These are phyloP conservation scores for Rhinolophus ferrumequinum DNA, from an alignment of 2,113 vertebrate species.

Conservation along the genomic window DNA sequence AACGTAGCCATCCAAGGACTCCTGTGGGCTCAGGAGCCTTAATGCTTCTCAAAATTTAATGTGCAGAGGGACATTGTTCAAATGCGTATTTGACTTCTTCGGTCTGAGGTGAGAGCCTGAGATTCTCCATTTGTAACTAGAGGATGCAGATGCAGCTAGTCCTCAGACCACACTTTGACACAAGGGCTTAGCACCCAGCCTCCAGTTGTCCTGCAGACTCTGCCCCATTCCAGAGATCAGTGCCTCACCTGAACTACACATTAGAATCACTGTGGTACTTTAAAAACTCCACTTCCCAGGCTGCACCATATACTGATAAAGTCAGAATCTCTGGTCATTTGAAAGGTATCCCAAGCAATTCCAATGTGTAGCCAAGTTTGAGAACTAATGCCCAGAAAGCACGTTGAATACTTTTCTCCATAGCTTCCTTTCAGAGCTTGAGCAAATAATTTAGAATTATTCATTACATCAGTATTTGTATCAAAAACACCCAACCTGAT, in stretches of 20 bases:
- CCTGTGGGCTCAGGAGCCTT: neutral
- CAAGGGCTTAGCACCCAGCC: neutral
- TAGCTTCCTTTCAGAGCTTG: neutral
- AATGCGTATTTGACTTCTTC: neutral
- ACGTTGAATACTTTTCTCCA: neutral
- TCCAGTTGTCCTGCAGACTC: neutral
- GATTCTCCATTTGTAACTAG: neutral
- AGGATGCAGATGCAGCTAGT: neutral
- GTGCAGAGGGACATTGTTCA: neutral
- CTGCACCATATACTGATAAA: neutral
- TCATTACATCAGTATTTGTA: neutral
- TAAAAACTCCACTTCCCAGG: neutral
- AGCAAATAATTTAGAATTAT: neutral
- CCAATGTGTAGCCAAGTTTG: neutral
- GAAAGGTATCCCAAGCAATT: neutral
- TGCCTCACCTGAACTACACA: neutral
- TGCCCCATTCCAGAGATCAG: neutral
- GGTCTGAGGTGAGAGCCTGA: neutral
- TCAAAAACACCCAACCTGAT: neutral
- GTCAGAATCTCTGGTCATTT: neutral
- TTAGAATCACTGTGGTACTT: neutral
- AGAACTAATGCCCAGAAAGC: neutral
- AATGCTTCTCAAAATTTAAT: neutral
- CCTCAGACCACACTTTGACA: neutral
- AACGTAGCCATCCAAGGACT: neutral